Evolutionary conservation across 2,113 vertebrate genomes (phyloP).

Genomic region (Phaethon lepturus): DNA sequence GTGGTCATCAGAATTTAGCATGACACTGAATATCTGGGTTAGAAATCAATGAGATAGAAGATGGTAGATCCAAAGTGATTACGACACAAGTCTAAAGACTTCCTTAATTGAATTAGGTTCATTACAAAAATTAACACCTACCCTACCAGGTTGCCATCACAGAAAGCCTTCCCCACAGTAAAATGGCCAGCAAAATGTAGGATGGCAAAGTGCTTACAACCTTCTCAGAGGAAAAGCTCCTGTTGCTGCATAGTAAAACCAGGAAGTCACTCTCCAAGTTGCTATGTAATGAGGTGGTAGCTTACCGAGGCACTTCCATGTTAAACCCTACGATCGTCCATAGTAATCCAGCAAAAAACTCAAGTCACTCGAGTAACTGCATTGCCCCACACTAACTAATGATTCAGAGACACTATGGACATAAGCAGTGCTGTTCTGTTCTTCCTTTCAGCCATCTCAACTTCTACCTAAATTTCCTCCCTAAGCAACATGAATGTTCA

Average conservation of each 20-base stretch:
- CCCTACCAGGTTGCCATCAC: not conserved
- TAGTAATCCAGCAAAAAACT: not conserved
- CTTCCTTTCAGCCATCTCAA: not conserved
- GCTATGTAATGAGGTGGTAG: not conserved
- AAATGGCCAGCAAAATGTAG: not conserved
- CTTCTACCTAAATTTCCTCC: not conserved
- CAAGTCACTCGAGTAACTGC: accelerated
- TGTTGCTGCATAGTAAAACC: not conserved
- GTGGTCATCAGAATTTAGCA: not conserved
- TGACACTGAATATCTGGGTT: not conserved
- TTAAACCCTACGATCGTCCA: accelerated
- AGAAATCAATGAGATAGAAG: not conserved
- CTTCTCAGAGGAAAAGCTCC: not conserved
- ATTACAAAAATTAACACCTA: not conserved
- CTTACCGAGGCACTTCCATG: not conserved
- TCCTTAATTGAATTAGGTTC: not conserved
- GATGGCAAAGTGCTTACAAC: not conserved
- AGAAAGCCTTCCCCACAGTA: not conserved
- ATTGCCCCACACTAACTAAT: not conserved
- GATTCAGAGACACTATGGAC: not conserved
- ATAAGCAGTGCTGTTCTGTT: not conserved
- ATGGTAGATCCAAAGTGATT: not conserved
- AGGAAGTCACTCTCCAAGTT: not conserved
- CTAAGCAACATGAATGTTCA: not conserved
- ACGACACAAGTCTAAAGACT: not conserved